Percentiles rank a stretch among this genome's conserved stretches.
phyloP scores from a whole-genome alignment of 2,113 vertebrate genomes.

The Platichthys flesus region DNA sequence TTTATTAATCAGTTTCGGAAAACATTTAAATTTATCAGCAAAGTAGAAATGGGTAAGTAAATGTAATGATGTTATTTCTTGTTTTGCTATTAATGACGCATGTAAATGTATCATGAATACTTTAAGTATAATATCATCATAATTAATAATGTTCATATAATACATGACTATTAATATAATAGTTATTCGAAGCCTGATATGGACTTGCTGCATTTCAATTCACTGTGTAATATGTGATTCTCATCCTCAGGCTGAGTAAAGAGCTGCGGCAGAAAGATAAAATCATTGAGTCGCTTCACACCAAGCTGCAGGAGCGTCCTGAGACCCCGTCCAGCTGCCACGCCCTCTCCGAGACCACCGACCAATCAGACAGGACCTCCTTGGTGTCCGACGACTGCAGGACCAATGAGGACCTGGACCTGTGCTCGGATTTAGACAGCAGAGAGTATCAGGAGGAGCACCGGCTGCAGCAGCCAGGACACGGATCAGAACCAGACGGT shows the following conservation, averaged over 20 bases:
- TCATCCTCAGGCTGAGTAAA: constrained; percentile 84
- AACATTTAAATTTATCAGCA: no score
- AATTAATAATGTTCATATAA: no score
- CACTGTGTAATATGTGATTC: background rate
- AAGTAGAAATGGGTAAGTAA: no score
- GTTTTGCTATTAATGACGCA: no score
- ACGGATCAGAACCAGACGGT: constrained; percentile 65
- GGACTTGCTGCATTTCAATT: no score
- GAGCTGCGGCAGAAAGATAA: constrained; percentile 93
- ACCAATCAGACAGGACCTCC: constrained; percentile 88
- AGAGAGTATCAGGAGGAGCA: constrained; percentile 84
- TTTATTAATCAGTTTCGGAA: background rate
- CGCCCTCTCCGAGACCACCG: constrained; percentile 87
- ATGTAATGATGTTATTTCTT: no score
- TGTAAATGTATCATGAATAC: no score
- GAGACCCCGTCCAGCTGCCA: constrained; percentile 88
- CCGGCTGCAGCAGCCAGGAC: constrained; percentile 41
- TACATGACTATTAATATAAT: no score
- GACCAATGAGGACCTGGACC: constrained; percentile 87
- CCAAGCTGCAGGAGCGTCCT: constrained; percentile 85
- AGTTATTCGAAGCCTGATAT: no score
- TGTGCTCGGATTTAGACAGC: constrained; percentile 86
- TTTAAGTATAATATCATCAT: background rate
- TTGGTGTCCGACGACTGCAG: constrained; percentile 85
- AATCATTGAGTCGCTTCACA: constrained; percentile 90